Conservation (phyloP, 2,888 invertebrate species). For the Drosophila diplacantha region DNA sequence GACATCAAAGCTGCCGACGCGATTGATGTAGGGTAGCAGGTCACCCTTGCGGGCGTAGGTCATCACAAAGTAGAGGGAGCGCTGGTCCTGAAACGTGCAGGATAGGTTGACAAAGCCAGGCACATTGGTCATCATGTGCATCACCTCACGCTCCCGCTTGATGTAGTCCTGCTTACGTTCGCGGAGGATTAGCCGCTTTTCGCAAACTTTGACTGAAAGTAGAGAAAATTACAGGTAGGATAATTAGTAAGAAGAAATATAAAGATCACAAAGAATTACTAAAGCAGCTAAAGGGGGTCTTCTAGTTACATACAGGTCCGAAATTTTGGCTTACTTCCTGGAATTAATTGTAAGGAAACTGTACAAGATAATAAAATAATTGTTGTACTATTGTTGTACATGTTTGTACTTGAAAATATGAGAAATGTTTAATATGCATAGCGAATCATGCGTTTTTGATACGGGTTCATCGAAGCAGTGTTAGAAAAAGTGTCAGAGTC, state of each 20-base stretch:
- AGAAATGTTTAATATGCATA: too few relatives aligned
- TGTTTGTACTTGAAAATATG: too few relatives aligned
- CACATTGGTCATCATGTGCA: conserved; percentile 89
- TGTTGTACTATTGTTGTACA: too few relatives aligned
- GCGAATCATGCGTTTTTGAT: too few relatives aligned
- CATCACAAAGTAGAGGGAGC: conserved; percentile 95
- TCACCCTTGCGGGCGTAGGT: conserved; percentile 97
- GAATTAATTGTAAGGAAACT: too few relatives aligned
- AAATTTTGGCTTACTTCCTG: too few relatives aligned
- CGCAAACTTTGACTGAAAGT: conserved; percentile 95
- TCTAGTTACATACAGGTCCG: too few relatives aligned
- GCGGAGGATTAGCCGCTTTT: conserved; percentile 93
- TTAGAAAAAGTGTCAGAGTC: too few relatives aligned
- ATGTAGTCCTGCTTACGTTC: conserved; percentile 97
- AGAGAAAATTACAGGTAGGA: neutral
- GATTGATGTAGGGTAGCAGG: conserved; percentile 92
- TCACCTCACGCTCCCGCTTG: conserved; percentile 94
- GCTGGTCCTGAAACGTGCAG: conserved; percentile 97
- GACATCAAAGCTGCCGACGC: conserved; percentile 92
- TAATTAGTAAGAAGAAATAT: conserved; percentile 5
- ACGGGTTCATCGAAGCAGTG: too few relatives aligned
- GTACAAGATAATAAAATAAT: too few relatives aligned
- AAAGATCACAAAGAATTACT: too few relatives aligned
- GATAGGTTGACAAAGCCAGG: conserved; percentile 96
- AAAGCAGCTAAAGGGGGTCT: too few relatives aligned